Evolutionary conservation across 2,113 vertebrate genomes (phyloP).

Genomic region (Hucho hucho): DNA sequence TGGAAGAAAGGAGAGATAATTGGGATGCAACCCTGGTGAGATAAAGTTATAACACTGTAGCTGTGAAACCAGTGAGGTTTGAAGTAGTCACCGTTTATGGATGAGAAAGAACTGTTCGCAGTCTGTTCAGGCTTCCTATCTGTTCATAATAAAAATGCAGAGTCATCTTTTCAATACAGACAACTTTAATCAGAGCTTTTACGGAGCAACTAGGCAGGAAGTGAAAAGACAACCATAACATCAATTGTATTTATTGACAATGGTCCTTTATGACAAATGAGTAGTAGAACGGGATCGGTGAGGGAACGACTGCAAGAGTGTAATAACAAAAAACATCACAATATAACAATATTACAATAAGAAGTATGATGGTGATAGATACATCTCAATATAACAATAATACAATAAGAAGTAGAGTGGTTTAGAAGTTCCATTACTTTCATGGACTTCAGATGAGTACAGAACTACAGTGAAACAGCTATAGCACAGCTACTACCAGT

Average conservation of each 20-base stretch:
- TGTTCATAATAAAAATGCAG: slow-evolving; percentile 10
- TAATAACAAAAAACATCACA: neutral
- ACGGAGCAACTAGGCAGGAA: slow-evolving; percentile 28
- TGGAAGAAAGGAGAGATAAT: neutral
- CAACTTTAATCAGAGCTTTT: slow-evolving; percentile 26
- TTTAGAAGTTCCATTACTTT: neutral
- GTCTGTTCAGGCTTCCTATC: neutral
- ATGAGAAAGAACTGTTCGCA: neutral
- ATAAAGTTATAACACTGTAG: neutral
- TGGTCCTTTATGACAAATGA: slow-evolving; percentile 18
- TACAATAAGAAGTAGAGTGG: neutral
- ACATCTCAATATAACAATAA: too few relatives aligned
- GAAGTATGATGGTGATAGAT: too few relatives aligned
- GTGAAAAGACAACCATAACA: slow-evolving; percentile 1
- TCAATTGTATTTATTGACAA: slow-evolving; percentile 35
- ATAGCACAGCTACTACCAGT: neutral
- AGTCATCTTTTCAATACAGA: slow-evolving; percentile 30
- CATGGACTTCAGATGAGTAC: neutral
- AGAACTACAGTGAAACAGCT: neutral
- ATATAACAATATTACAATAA: neutral
- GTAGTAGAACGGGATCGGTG: neutral
- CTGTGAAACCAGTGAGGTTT: neutral
- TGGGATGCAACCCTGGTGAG: neutral
- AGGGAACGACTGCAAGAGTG: neutral
- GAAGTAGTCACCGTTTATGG: neutral